Evolutionary conservation across 1,140 invertebrate genomes (phyloP), one percentile per base, ranked within the genome.

Genomic region (Araneus ventricosus): DNA sequence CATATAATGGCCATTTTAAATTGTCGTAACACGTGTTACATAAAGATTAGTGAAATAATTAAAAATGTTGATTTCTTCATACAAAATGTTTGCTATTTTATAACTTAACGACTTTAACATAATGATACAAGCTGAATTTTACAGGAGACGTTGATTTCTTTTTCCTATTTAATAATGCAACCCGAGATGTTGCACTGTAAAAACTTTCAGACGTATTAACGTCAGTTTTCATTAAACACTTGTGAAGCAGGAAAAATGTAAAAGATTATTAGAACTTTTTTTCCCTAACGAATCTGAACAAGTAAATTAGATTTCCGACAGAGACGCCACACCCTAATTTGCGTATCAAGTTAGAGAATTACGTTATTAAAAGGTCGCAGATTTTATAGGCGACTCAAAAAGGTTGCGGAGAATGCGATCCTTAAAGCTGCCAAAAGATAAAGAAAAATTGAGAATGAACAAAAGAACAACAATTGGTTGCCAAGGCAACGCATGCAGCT

Each of bases 391-490:
- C 1, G 37, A 22, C 37, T 24, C 37, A 82, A 39, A 45, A 82
- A 45, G 24, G 41, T 52, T 82, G 41, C n/a, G 4, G 39, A n/a
- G 22, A 82, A 82, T 45, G 39, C 22, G 80, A 82, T 82, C 80
- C 39, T 82, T 82, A 82, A 75, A 41, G 39, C 41, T 82, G 80
- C 0, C 37, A n/a, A 24, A 22, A 82, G 22, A 24, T 6, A 24
- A 82, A 82, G 39, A 82, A 82, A 82, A 82, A 82, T 82, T 82
- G 80, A 52, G 22, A 82, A 22, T 27, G 80, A 39, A 82, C 37
- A 82, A 82, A 82, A n/a, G 80, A 82, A 82, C 41, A 82, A 82
- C 80, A 82, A 82, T 52, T 41, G 80, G 80, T 82, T 82, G 39
- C 80, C 39, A 82, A 6, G 41, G 39, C 80, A 41, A 82, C 80